Percentiles rank a stretch among this genome's conserved stretches.
Conservation (phyloP, 2,888 invertebrate species). For the Drosophila formosana region DNA sequence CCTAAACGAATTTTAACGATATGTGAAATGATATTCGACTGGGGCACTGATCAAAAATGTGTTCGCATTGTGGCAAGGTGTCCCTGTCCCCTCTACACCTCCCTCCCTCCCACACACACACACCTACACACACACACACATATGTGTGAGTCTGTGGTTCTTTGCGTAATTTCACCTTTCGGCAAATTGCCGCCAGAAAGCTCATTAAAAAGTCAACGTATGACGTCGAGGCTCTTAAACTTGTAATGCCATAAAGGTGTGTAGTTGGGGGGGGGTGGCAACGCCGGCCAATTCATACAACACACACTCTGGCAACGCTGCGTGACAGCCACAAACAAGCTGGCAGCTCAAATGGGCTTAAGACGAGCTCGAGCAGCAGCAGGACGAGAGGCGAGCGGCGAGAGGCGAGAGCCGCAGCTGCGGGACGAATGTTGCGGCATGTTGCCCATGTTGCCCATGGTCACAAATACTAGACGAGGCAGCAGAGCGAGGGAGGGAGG, state of each 20-base stretch:
- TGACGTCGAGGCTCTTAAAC: constrained; percentile 68
- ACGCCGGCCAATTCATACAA: constrained; percentile 53
- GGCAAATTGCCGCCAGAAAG: constrained; percentile 74
- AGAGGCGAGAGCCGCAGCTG: constrained; percentile 37
- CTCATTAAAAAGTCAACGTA: constrained; percentile 80
- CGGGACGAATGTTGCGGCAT: constrained; percentile 18
- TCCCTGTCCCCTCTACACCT: not conserved
- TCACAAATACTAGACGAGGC: constrained; percentile 21
- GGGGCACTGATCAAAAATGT: constrained; percentile 73
- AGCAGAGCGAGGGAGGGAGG: no score
- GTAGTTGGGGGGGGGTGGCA: constrained; percentile 8
- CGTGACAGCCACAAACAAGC: constrained; percentile 52
- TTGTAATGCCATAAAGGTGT: constrained; percentile 52
- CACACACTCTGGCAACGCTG: constrained; percentile 50
- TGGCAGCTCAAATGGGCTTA: constrained; percentile 67
- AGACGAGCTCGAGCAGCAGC: constrained; percentile 38
- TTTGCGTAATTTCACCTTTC: constrained; percentile 64
- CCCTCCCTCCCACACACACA: not conserved
- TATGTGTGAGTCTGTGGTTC: constrained; percentile 24
- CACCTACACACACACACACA: not conserved
- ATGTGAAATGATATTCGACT: constrained; percentile 82
- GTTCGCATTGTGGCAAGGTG: constrained; percentile 31
- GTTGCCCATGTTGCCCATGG: constrained; percentile 18
- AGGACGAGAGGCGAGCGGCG: constrained; percentile 17
- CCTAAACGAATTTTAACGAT: constrained; percentile 83